phyloP scores from a whole-genome alignment of 2,797 vertebrate genomes.

The Periparus ater region DNA sequence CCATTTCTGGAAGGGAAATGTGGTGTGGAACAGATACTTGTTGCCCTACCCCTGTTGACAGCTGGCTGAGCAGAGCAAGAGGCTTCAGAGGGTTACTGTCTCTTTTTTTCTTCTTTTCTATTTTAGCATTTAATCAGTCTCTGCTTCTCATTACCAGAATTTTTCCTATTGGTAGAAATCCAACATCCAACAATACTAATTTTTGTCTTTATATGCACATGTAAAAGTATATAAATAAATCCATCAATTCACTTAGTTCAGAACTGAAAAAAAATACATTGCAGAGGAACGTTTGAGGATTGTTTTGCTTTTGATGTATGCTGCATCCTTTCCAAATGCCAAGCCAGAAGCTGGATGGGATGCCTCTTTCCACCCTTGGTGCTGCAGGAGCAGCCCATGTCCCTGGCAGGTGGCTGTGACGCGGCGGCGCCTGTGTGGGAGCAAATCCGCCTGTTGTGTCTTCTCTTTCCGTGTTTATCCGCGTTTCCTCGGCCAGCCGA shows the following conservation, averaged over 20 bases:
- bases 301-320: background rate
- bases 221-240: background rate
- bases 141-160: background rate
- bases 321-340: background rate
- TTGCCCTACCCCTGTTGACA: background rate
- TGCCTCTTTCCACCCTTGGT: background rate
- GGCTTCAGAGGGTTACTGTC: background rate
- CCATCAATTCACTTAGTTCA: background rate
- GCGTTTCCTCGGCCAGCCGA: background rate
- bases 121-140: background rate
- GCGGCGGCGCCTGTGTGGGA: accelerated
- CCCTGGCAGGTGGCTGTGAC: background rate
- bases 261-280: background rate
- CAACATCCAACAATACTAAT: accelerated
- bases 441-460: background rate
- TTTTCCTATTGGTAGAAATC: background rate
- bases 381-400: background rate
- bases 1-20: background rate
- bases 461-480: background rate
- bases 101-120: background rate
- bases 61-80: background rate
- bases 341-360: background rate
- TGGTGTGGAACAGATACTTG: background rate
- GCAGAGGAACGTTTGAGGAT: background rate
- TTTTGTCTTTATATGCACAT: background rate